Conservation (phyloP, 2,888 invertebrate genomes). For the Heliconius aoede region DNA sequence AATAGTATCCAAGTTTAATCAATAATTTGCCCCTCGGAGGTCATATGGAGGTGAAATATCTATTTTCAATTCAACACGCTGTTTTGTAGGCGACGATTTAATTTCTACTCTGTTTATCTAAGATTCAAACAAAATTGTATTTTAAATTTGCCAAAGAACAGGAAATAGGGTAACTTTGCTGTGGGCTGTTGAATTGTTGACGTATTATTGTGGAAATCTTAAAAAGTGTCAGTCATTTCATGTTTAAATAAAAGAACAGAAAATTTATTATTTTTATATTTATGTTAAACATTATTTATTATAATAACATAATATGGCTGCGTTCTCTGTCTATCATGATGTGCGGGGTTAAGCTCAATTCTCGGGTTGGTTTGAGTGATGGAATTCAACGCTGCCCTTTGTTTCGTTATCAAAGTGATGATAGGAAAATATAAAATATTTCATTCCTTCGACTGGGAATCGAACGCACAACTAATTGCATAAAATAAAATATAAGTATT, state of each 20-base stretch:
- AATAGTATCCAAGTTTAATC: neutral
- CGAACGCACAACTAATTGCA: neutral
- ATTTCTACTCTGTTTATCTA: conserved; percentile 12
- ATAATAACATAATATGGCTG: too few species aligned
- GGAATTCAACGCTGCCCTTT: neutral
- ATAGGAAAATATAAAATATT: neutral
- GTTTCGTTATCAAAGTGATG: neutral
- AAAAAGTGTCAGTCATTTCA: conserved; percentile 23
- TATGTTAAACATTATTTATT: neutral
- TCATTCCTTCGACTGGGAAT: neutral
- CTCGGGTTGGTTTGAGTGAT: too few species aligned
- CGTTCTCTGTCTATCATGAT: too few species aligned
- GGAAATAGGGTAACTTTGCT: conserved; percentile 28
- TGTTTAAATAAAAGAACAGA: neutral
- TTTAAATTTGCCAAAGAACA: conserved; percentile 15
- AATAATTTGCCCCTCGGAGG: neutral
- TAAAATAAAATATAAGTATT: neutral
- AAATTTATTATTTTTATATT: neutral
- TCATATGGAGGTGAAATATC: conserved; percentile 1
- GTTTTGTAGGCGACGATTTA: conserved; percentile 1
- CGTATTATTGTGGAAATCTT: conserved; percentile 14
- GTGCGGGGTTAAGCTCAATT: too few species aligned
- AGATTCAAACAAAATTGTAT: conserved; percentile 8
- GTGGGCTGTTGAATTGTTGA: conserved; percentile 37
- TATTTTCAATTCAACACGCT: conserved; percentile 1